Percentiles rank a stretch among this genome's conserved stretches.
phyloP scores from a whole-genome alignment of 1,140 invertebrate species.

The Ceratoteleas bidentatus region DNA sequence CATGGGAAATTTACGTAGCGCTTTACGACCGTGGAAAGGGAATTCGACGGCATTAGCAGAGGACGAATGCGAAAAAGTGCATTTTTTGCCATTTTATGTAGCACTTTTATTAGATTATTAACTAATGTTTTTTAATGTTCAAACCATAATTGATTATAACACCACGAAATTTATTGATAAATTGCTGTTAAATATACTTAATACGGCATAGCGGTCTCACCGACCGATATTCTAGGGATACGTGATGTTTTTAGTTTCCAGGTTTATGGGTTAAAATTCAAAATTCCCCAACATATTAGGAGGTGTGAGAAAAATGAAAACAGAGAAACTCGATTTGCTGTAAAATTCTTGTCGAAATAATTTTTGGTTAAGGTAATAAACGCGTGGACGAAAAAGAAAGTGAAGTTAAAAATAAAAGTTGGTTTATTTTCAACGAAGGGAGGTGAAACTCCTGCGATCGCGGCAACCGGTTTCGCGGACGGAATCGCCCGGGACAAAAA shows the following conservation, averaged over 20 bases:
- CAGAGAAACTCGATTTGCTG: not conserved
- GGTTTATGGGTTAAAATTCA: too few species aligned
- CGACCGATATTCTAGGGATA: too few species aligned
- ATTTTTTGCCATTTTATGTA: not conserved
- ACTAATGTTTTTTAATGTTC: too few species aligned
- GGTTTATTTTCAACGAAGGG: not conserved
- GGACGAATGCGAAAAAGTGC: not conserved
- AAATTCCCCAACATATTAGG: too few species aligned
- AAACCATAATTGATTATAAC: too few species aligned
- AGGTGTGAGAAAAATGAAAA: too few species aligned
- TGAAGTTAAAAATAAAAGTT: not conserved
- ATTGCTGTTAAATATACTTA: too few species aligned
- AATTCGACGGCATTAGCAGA: not conserved
- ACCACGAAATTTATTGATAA: too few species aligned
- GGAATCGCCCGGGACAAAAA: constrained; percentile 56
- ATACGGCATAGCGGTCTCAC: too few species aligned
- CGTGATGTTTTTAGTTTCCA: too few species aligned
- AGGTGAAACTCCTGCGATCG: constrained; percentile 37
- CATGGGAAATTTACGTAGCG: constrained; percentile 21
- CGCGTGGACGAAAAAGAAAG: not conserved
- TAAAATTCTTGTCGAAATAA: not conserved
- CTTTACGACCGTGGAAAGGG: constrained; percentile 6
- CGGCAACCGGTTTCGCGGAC: constrained; percentile 50
- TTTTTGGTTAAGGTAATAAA: not conserved
- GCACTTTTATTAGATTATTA: too few species aligned